These are phyloP conservation scores for Sebastes taczanowskii DNA, from an alignment of 2,797 vertebrate species.

Conservation along the genomic window DNA sequence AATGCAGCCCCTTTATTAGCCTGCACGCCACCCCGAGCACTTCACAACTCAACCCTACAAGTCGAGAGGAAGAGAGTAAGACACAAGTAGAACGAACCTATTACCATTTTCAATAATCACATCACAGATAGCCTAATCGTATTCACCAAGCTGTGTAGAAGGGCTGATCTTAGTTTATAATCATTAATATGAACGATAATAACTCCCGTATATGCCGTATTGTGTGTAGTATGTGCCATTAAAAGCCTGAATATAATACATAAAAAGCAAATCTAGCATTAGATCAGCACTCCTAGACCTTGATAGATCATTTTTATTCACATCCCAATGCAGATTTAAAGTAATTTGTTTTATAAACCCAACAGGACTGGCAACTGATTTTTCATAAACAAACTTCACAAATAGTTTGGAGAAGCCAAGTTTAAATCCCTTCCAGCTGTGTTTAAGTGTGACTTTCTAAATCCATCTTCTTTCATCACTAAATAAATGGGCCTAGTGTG, in stretches of 20 bases:
- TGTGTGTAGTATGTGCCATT: conserved; percentile 5
- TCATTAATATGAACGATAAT: background rate
- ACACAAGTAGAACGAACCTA: conserved; percentile 62
- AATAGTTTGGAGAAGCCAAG: background rate
- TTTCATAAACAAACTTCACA: background rate
- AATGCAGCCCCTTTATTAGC: conserved; percentile 26
- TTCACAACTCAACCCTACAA: conserved; percentile 39
- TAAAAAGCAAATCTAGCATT: background rate
- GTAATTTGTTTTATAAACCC: background rate
- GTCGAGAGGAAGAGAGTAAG: conserved; percentile 59
- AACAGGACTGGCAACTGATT: background rate
- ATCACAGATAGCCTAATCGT: conserved; percentile 43
- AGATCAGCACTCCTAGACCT: conserved; percentile 22
- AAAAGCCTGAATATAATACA: conserved; percentile 21
- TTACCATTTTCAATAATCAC: conserved; percentile 57
- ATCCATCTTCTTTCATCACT: background rate
- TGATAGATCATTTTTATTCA: conserved; percentile 16
- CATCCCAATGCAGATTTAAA: conserved; percentile 18
- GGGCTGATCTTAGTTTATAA: background rate
- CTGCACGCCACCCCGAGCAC: conserved; percentile 32
- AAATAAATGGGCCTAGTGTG: conserved; percentile 13
- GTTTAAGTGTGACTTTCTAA: background rate
- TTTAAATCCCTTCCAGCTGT: background rate
- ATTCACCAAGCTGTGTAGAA: conserved; percentile 34
- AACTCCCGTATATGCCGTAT: background rate